Percentiles rank a stretch among this genome's conserved stretches.
phyloP scores from a whole-genome alignment of 2,888 invertebrate species.

The Xanthia icteritia region DNA sequence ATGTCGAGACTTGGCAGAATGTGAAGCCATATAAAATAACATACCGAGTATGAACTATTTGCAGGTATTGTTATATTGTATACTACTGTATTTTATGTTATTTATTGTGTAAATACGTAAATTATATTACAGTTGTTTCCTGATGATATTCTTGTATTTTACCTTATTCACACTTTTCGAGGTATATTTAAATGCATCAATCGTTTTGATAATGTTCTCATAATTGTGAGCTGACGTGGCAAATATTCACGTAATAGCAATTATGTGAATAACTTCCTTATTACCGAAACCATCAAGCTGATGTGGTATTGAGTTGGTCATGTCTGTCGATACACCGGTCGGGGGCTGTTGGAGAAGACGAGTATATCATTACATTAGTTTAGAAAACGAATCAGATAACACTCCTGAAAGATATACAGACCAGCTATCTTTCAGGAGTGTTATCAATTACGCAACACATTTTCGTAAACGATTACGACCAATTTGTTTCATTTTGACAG shows the following conservation, averaged over 20 bases:
- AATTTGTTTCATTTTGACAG: too few species aligned
- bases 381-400: not conserved
- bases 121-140: constrained; percentile 35
- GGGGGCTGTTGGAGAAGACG: not conserved
- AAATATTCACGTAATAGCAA: not conserved
- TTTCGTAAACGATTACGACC: too few species aligned
- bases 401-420: not conserved
- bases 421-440: too few species aligned
- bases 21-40: constrained; percentile 23
- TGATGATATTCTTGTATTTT: constrained; percentile 39
- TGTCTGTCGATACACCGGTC: not conserved
- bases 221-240: not conserved
- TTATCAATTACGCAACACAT: too few species aligned
- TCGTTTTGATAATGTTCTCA: not conserved
- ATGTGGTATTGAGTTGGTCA: not conserved
- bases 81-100: constrained; percentile 9
- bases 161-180: constrained; percentile 44
- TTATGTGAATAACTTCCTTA: not conserved
- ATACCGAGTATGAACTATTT: constrained; percentile 1
- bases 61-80: not conserved
- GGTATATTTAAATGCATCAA: not conserved
- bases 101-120: constrained; percentile 4
- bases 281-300: not conserved
- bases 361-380: not conserved
- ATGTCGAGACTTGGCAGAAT: not conserved